These are phyloP conservation scores for Diuraphis noxia DNA, from an alignment of 1,140 invertebrate species.

Conservation along the genomic window DNA sequence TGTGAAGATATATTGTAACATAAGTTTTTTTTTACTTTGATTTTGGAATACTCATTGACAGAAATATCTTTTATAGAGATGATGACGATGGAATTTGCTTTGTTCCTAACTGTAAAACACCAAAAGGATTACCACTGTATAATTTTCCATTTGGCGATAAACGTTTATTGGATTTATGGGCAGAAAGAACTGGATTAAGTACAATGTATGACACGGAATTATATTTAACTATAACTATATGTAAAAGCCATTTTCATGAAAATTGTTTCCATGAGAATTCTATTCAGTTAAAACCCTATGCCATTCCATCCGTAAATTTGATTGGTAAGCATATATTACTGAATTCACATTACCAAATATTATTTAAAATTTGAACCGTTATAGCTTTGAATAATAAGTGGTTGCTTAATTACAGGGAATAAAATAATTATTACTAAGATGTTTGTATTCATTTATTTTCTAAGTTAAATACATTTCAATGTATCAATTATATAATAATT, in stretches of 20 bases:
- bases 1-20: too few relatives aligned
- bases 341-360: not conserved
- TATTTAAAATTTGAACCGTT: not conserved
- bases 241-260: slow-evolving; percentile 34
- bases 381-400: not conserved
- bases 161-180: slow-evolving; percentile 17
- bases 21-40: not conserved
- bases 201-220: not conserved
- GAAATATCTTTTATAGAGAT: not conserved
- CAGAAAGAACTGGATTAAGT: slow-evolving; percentile 18
- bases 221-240: slow-evolving; percentile 5
- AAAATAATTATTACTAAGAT: not conserved
- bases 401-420: not conserved
- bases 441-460: not conserved
- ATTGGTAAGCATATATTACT: not conserved
- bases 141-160: slow-evolving; percentile 13
- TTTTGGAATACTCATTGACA: not conserved
- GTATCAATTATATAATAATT: not conserved
- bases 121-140: slow-evolving; percentile 27
- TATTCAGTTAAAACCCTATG: not conserved
- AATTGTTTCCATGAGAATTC: not conserved
- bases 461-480: not conserved
- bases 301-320: slow-evolving; percentile 22
- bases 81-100: not conserved
- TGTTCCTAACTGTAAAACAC: not conserved